Conservation (phyloP, 1,140 invertebrate species). For the Aphelenchoides besseyi region DNA sequence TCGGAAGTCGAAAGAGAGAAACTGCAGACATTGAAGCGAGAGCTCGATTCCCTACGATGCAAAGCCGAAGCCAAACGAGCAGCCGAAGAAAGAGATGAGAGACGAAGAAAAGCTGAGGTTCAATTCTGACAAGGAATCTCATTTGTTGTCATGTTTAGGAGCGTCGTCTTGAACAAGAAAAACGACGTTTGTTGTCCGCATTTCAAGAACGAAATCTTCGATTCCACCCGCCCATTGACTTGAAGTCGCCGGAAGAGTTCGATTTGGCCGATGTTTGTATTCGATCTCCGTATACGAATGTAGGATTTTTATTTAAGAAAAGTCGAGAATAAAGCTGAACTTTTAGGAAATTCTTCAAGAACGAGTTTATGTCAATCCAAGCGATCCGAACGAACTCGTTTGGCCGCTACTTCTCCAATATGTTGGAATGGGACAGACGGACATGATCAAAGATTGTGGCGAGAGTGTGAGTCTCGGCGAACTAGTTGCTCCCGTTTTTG, state of each 20-base stretch:
- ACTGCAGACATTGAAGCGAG: constrained; percentile 1
- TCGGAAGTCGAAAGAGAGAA: constrained; percentile 20
- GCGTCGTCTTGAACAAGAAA: constrained; percentile 23
- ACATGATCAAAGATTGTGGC: constrained; percentile 63
- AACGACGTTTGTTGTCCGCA: constrained; percentile 32
- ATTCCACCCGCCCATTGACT: constrained; percentile 36
- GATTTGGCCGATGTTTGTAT: constrained; percentile 32
- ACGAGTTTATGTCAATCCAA: constrained; percentile 50
- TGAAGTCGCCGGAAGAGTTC: constrained; percentile 35
- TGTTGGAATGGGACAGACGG: constrained; percentile 70
- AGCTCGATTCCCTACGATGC: constrained; percentile 26
- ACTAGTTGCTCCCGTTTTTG: constrained; percentile 43
- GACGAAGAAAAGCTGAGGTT: constrained; percentile 25
- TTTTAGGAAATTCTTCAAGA: constrained; percentile 12
- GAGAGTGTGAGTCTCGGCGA: constrained; percentile 39
- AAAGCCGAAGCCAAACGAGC: constrained; percentile 19
- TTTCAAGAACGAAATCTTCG: constrained; percentile 34
- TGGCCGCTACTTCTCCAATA: constrained; percentile 82
- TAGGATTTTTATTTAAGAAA: constrained; percentile 23
- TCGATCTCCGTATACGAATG: constrained; percentile 19
- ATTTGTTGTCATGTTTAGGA: constrained; percentile 33
- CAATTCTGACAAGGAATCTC: constrained; percentile 18
- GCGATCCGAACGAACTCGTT: constrained; percentile 68
- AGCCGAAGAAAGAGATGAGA: constrained; percentile 37
- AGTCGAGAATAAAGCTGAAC: constrained; percentile 14